Evolutionary conservation across 64 coral and sea anemone species (phyloP), one percentile per base, ranked within the genome.

Genomic region (Anthopleura sola): DNA sequence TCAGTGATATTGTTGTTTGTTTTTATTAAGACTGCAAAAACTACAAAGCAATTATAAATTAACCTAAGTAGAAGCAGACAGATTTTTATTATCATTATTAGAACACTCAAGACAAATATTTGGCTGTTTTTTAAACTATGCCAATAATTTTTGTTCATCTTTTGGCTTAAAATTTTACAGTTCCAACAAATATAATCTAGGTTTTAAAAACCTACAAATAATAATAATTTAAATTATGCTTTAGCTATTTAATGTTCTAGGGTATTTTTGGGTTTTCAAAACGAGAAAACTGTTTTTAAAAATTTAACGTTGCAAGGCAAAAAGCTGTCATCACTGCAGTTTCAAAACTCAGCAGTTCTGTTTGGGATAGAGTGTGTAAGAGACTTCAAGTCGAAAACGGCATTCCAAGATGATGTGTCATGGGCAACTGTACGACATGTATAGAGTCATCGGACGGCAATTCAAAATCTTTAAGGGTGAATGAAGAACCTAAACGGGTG

Each of bases 381-480:
- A 71, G 28, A 31, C 29, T 48, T 79, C 76, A 79, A n/a, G 18
- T 79, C 24, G 76, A 79, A 48, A 44, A 79, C 39, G 76, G 76
- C 37, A 79, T 5, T 54, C 82, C 82, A 21, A 83, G 55, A 37
- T 83, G 80, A 37, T 71, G 66, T 19, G 82, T 13, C 37, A 83
- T 55, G 20, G 82, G 82, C 50, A 83, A 49, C 28, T 83, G 49
- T 14, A 83, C 82, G 9, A 83, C 82, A 83, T 83, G 82, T 56
- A 83, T 83, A 49, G 82, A 56, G n/a, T 83, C 82, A 20, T 83
- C 50, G 12, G 48, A 24, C 2, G 82, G 55, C 17, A 83, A 9
- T 37, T 83, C 49, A 21, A 83, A 12, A 83, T 83, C 82, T 83
- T 83, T 83, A 20, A 83, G 82, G 29, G 28, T 83, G 47, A 83